Conservation (phyloP, 2,797 vertebrate genomes). For the Oryzias sinensis region DNA sequence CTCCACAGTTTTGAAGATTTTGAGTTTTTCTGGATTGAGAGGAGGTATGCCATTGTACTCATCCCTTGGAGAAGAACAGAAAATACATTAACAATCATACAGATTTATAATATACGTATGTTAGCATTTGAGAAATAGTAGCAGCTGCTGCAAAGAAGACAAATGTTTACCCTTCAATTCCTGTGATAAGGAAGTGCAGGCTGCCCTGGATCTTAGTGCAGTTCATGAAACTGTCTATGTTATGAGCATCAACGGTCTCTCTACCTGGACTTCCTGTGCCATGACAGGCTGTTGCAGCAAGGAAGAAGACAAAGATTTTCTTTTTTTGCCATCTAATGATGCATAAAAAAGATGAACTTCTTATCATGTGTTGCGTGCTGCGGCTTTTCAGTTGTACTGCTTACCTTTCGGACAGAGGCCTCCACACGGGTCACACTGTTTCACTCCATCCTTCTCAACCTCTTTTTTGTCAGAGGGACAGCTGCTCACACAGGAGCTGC, state of each 20-base stretch:
- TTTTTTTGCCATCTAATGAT: neutral
- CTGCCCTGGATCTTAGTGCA: conserved; percentile 96
- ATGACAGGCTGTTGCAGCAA: conserved; percentile 77
- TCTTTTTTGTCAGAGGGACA: conserved; percentile 92
- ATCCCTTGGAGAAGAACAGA: conserved; percentile 48
- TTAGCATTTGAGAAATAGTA: neutral
- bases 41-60: conserved; percentile 80
- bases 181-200: conserved; percentile 90
- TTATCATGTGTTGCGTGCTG: neutral
- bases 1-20: conserved; percentile 87
- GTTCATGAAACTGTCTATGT: conserved; percentile 94
- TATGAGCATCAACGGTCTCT: conserved; percentile 87
- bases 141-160: neutral
- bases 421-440: conserved; percentile 87
- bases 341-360: too few species aligned
- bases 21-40: conserved; percentile 90
- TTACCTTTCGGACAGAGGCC: conserved; percentile 93
- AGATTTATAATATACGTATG: neutral
- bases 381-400: neutral
- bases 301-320: conserved; percentile 3
- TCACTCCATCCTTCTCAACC: conserved; percentile 87
- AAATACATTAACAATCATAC: neutral
- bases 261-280: conserved; percentile 79
- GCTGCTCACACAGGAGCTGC: conserved; percentile 90
- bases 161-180: conserved; percentile 85